Evolutionary conservation across 1,140 invertebrate species (phyloP).

Genomic region (Calycopis cecrops): DNA sequence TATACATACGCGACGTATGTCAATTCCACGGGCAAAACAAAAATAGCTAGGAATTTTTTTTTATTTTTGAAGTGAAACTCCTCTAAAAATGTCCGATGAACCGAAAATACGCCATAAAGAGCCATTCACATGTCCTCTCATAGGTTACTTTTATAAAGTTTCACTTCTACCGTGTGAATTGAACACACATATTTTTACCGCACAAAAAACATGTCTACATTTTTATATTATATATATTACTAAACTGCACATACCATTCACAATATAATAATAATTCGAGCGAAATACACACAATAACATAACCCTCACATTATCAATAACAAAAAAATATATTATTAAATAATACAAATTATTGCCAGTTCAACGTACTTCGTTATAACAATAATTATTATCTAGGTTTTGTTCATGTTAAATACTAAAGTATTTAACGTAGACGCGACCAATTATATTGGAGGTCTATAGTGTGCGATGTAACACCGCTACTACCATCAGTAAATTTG

Average conservation of each 20-base stretch:
- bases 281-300: conserved; percentile 34
- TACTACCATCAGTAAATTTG: too few relatives aligned
- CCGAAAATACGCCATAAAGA: too few relatives aligned
- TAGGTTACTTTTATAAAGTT: too few relatives aligned
- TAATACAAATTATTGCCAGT: conserved; percentile 34
- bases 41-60: too few relatives aligned
- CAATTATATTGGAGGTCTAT: not conserved
- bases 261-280: conserved; percentile 32
- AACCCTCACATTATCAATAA: conserved; percentile 32
- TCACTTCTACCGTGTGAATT: too few relatives aligned
- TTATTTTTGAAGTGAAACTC: too few relatives aligned
- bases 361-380: conserved; percentile 24
- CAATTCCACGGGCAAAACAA: too few relatives aligned
- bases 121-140: too few relatives aligned
- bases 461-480: too few relatives aligned
- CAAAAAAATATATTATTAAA: conserved; percentile 35
- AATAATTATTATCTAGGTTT: conserved; percentile 21
- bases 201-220: not conserved
- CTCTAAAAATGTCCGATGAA: too few relatives aligned
- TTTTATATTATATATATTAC: not conserved
- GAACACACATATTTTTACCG: too few relatives aligned
- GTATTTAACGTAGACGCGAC: conserved; percentile 3
- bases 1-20: too few relatives aligned
- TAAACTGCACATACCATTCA: not conserved
- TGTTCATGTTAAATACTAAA: conserved; percentile 23